Base-by-base conservation (phyloP, 2,888 invertebrate genomes). In the Phyllotreta cruciferae region DNA sequence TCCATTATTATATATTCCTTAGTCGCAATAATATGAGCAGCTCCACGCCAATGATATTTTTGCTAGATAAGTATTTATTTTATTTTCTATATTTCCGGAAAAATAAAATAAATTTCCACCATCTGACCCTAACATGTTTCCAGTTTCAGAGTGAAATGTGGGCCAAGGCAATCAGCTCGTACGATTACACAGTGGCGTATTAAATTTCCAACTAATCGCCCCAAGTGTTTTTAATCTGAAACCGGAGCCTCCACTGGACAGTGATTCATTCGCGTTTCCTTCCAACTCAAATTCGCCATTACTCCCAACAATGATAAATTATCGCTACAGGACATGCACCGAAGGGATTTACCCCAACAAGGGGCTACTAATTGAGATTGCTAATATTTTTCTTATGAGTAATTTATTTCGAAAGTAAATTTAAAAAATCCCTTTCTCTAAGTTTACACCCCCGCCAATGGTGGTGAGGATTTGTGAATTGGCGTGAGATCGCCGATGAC, bases 381-480 rank as follows among this genome's bases (percentile, higher is more conserved):
- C 24, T 24, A 24, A 24, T 24, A 4, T 24, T 24, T 24, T 24
- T 24, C 24, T 3, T 24, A 24, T 24, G 2, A n/a, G n/a, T n/a
- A 24, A 24, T 24, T 24, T 3, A 24, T 3, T 4, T 24, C 4
- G 24, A 24, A 24, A 1, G 24, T 24, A 24, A 24, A 24, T 24
- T 24, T 24, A 24, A 24, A 24, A 24, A 24, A 24, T 3, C 4
- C 24, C 44, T 10, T 13, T 44, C 1, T 10, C 2, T n/a, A n/a
- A 9, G 10, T 47, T 47, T 35, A 3, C 34, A 47, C 49, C 60
- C 41, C 41, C 60, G 42, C 44, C 60, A 13, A 44, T 60, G 60
- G 36, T 36, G 42, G 52, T 52, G 52, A 42, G 52, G 53, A 60
- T 60, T 52, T 60, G 60, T 60, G 52, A 60, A 60, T 60, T 60